Evolutionary conservation across 2,888 invertebrate genomes (phyloP).

Genomic region (Nomada fabriciana): DNA sequence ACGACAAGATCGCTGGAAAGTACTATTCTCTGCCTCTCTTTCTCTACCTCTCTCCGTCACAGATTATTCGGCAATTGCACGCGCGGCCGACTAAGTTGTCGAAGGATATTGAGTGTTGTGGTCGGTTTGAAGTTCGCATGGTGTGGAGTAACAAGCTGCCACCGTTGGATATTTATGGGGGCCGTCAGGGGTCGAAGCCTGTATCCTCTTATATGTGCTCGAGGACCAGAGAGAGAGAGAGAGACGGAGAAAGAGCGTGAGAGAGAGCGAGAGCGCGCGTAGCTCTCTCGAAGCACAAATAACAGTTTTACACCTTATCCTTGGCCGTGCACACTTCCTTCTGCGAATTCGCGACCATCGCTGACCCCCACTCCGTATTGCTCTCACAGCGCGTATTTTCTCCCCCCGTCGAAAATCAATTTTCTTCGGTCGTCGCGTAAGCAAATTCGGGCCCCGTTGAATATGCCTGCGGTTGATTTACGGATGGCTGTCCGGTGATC

Average conservation of each 20-base stretch:
- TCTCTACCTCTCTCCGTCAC: background rate
- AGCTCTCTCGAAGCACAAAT: conserved; percentile 65
- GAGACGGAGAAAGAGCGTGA: no score
- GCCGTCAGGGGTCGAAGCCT: conserved; percentile 80
- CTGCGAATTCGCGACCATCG: conserved; percentile 23
- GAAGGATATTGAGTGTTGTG: conserved; percentile 78
- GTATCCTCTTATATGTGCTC: conserved; percentile 56
- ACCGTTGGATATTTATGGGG: conserved; percentile 82
- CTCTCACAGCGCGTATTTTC: conserved; percentile 1
- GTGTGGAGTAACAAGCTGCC: conserved; percentile 83
- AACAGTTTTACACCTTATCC: conserved; percentile 77
- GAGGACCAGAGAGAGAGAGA: conserved; percentile 9
- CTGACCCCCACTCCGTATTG: background rate
- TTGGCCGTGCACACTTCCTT: conserved; percentile 56
- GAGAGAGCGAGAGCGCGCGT: background rate
- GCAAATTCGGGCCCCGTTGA: conserved; percentile 32
- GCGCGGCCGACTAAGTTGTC: conserved; percentile 61
- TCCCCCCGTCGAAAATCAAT: conserved; percentile 50
- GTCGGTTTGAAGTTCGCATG: conserved; percentile 80
- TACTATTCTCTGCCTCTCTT: background rate
- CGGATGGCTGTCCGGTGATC: conserved; percentile 36
- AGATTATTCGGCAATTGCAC: conserved; percentile 62
- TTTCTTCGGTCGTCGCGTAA: conserved; percentile 37
- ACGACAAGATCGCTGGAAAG: conserved; percentile 14
- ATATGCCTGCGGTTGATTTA: conserved; percentile 42